phyloP scores from a whole-genome alignment of 2,113 vertebrate species.

The Pachypanchax playfairii region DNA sequence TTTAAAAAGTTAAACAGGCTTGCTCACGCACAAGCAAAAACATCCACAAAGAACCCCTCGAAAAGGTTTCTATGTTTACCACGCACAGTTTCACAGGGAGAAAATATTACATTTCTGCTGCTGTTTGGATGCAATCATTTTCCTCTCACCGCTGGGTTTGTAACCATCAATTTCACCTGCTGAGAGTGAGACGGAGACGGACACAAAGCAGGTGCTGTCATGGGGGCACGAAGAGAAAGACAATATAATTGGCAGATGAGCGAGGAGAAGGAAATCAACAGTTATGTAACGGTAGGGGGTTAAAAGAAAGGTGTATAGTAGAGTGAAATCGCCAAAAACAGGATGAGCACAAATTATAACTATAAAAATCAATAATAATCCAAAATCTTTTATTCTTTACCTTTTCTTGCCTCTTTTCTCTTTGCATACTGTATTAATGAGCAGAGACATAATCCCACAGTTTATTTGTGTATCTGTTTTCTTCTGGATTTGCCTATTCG shows the following conservation, averaged over 20 bases:
- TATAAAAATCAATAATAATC: too few species aligned
- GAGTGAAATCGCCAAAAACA: neutral
- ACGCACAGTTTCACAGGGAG: slow-evolving; percentile 47
- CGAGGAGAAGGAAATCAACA: slow-evolving; percentile 24
- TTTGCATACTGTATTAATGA: neutral
- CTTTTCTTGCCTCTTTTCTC: slow-evolving; percentile 1
- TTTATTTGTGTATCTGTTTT: neutral
- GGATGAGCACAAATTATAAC: too few species aligned
- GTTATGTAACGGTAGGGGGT: slow-evolving; percentile 4
- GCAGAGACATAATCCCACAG: neutral
- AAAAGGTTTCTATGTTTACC: slow-evolving; percentile 28
- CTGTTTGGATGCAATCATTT: slow-evolving; percentile 68
- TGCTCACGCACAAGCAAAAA: neutral
- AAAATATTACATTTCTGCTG: slow-evolving; percentile 65
- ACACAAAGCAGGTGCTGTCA: neutral
- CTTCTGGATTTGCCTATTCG: neutral
- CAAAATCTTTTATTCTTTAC: too few species aligned
- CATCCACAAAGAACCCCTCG: slow-evolving; percentile 15
- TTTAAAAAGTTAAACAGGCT: slow-evolving; percentile 16
- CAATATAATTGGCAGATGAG: slow-evolving; percentile 30
- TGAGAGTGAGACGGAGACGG: slow-evolving; percentile 10
- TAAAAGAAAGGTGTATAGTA: too few species aligned
- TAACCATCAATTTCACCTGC: slow-evolving; percentile 61
- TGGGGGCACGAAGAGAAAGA: slow-evolving; percentile 38
- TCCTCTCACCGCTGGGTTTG: slow-evolving; percentile 52